Percentiles rank a stretch among this genome's conserved stretches.
Evolutionary conservation across 2,888 invertebrate species (phyloP).

Genomic region (Lithophane leautieri): DNA sequence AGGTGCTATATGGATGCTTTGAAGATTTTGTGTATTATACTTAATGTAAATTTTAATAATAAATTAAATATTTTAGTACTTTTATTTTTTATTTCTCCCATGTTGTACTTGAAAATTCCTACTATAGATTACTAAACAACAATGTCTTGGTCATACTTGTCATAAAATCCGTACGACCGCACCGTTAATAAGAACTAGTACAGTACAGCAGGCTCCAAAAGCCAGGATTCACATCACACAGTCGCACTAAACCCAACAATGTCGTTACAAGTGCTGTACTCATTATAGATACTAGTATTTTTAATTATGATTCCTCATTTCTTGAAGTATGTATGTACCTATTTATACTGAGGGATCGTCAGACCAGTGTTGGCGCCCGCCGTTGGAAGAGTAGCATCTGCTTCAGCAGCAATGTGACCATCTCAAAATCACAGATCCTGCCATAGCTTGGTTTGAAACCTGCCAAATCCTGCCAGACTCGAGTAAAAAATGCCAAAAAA

Average conservation of each 20-base stretch:
- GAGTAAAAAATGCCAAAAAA: no score
- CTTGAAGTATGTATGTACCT: not conserved
- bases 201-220: not conserved
- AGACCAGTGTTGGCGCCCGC: not conserved
- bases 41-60: constrained; percentile 57
- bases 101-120: not conserved
- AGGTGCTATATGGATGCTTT: constrained; percentile 67
- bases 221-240: not conserved
- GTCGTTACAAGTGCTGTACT: not conserved
- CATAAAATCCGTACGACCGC: not conserved
- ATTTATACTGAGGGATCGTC: not conserved
- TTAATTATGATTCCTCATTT: not conserved
- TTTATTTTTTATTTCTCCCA: not conserved
- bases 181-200: not conserved
- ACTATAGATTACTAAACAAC: not conserved
- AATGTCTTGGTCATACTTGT: not conserved
- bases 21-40: constrained; percentile 60
- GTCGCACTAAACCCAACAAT: not conserved
- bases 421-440: no score
- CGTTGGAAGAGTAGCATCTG: not conserved
- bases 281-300: not conserved
- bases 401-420: no score
- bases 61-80: constrained; percentile 68
- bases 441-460: no score
- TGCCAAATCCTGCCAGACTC: no score